Base-by-base conservation (phyloP, 1,140 invertebrate species). In the Brachystomella parvula region DNA sequence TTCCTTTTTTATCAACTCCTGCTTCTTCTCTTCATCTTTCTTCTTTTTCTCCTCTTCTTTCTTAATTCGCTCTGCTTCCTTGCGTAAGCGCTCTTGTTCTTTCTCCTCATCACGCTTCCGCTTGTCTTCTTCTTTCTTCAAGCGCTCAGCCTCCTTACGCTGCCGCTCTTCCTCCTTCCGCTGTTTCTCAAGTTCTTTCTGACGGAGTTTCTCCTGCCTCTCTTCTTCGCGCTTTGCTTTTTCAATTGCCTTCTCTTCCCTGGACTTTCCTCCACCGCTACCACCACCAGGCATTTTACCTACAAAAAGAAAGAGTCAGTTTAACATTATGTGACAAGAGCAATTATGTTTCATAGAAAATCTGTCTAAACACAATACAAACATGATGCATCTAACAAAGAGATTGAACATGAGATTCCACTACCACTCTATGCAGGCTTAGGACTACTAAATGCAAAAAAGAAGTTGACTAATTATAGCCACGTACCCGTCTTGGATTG, bases 51-150 rank as follows among this genome's bases (percentile, higher is more conserved):
- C 3, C 24, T 68, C 64, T 47, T 61, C 12, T 32, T 57, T 21
- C 19, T 56, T 61, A 31, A 65, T 44, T 28, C 61, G 28, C 57
- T 65, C 44, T 31, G 29, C 17, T 61, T 65, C 63, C n/a, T 39
- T 47, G 31, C 61, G 60, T 35, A 28, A 6, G 2, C 64, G 57
- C 29, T 65, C 64, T 65, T 65, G 44, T 35, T 71, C 69, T 24
- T 71, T 59, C 44, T 65, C 49, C 21, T 21, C 33, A 47, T 56
- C 15, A 26, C 15, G 49, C 24, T 56, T 56, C 9, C 15, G 49
- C 15, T 26, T 12, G 15, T 56, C 26, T 65, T 67, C 57, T 66
- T 62, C 1, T 63, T 31, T 56, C 49, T 65, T 44, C 39, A 44
- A 44, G 39, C 39, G 39, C n/a, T 44, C 39, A 9, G 9, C 9